A percentile compares a stretch with the other conserved stretches of the same genome.
phyloP scores from a whole-genome alignment of 2,797 vertebrate species.

The Trichosurus vulpecula region DNA sequence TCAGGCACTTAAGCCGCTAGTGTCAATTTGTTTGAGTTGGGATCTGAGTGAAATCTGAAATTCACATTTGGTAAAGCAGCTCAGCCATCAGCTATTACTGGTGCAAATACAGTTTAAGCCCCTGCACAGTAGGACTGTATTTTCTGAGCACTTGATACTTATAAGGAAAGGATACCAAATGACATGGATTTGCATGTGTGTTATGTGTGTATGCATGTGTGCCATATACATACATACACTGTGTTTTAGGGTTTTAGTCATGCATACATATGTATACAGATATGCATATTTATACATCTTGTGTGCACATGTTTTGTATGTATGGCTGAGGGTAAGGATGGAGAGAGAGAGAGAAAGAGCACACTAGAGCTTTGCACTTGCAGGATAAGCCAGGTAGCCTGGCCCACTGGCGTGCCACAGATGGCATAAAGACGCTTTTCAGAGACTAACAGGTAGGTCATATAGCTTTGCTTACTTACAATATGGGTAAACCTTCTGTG shows the following conservation, averaged over 20 bases:
- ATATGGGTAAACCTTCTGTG: background rate
- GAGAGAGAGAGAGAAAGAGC: background rate
- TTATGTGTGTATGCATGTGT: background rate
- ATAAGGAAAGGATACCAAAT: background rate
- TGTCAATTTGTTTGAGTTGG: background rate
- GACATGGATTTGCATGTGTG: background rate
- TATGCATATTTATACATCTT: background rate
- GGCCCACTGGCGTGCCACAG: background rate
- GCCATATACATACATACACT: background rate
- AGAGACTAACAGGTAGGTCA: background rate
- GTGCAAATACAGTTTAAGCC: background rate
- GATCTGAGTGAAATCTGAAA: slow-evolving; percentile 47
- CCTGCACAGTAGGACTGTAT: background rate
- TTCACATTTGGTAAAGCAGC: background rate
- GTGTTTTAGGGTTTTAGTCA: background rate
- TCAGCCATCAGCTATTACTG: background rate
- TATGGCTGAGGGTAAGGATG: background rate
- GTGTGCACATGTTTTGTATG: background rate
- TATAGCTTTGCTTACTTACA: background rate
- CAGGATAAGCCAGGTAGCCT: background rate
- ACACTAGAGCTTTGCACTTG: background rate
- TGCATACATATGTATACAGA: background rate
- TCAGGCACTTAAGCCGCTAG: background rate
- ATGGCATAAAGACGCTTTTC: background rate
- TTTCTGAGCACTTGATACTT: background rate